Conservation (phyloP, 1,140 invertebrate genomes). For the Procambarus virginalis region DNA sequence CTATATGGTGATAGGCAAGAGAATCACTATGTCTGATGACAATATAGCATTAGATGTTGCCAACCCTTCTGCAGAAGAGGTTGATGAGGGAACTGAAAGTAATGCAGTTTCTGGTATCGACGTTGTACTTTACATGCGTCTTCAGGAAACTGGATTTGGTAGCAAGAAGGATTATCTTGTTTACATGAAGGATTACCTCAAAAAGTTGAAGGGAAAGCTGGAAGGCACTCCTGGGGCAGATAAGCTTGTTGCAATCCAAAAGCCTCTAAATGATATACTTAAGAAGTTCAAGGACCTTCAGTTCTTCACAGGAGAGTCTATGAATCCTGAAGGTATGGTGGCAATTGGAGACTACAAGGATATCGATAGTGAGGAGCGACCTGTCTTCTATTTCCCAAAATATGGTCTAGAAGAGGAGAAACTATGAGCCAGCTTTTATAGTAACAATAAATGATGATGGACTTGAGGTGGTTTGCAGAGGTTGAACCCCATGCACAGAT, state of each 20-base stretch:
- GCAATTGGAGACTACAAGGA: conserved; percentile 94
- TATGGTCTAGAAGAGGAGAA: conserved; percentile 96
- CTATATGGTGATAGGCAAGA: conserved; percentile 94
- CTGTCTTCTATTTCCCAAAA: conserved; percentile 96
- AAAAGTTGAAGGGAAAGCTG: conserved; percentile 88
- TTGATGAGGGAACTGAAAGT: conserved; percentile 88
- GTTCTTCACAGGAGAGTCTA: conserved; percentile 85
- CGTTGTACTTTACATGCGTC: conserved; percentile 92
- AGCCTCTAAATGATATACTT: conserved; percentile 68
- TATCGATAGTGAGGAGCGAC: conserved; percentile 85
- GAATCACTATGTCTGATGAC: conserved; percentile 77
- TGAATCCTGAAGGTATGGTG: conserved; percentile 95
- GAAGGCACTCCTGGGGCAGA: conserved; percentile 81
- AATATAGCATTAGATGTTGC: conserved; percentile 89
- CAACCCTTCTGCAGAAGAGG: conserved; percentile 95
- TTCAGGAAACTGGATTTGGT: conserved; percentile 84
- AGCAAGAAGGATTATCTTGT: conserved; percentile 83
- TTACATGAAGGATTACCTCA: conserved; percentile 98
- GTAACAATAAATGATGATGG: too few species aligned
- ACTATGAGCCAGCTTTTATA: conserved; percentile 79
- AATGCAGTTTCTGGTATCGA: conserved; percentile 88
- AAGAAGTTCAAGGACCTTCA: conserved; percentile 69
- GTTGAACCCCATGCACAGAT: too few species aligned
- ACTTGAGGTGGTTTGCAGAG: too few species aligned
- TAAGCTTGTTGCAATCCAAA: conserved; percentile 74